These are phyloP conservation scores for Strigamia maritima DNA, from an alignment of 2,888 invertebrate genomes.

Conservation along the genomic window DNA sequence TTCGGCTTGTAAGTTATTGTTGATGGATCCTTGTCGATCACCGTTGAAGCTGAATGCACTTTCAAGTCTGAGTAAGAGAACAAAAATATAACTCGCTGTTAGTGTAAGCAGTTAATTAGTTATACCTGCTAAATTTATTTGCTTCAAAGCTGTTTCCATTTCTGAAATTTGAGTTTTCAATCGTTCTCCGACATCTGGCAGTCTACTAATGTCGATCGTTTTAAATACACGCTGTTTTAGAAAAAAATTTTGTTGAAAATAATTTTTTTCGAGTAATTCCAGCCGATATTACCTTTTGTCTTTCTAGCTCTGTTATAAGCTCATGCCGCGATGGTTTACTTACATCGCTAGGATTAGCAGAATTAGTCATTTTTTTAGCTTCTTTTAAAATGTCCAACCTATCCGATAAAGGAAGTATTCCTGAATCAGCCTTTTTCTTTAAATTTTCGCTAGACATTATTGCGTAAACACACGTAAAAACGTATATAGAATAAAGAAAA, in stretches of 20 bases:
- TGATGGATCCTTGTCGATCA: no score
- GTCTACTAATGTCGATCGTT: neutral
- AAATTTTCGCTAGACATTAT: neutral
- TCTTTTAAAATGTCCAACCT: neutral
- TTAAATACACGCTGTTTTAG: neutral
- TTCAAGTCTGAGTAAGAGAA: no score
- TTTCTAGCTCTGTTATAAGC: neutral
- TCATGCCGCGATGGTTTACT: neutral
- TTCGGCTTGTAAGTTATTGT: no score
- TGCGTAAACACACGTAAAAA: neutral
- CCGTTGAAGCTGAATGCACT: no score
- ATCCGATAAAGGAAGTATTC: neutral
- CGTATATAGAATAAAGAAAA: no score
- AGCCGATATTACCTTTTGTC: neutral
- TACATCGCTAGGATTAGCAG: neutral
- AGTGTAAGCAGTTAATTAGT: neutral
- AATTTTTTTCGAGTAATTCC: neutral
- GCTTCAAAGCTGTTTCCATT: neutral
- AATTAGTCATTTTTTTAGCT: neutral
- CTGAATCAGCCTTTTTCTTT: neutral
- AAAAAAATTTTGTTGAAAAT: neutral
- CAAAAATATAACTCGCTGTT: no score
- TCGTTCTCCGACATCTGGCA: neutral
- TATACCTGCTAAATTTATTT: neutral
- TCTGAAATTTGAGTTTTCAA: neutral